These are phyloP conservation scores for Chondrosia reniformis DNA, from an alignment of 37 sponge, comb jelly and placozoan genomes.

Conservation along the genomic window DNA sequence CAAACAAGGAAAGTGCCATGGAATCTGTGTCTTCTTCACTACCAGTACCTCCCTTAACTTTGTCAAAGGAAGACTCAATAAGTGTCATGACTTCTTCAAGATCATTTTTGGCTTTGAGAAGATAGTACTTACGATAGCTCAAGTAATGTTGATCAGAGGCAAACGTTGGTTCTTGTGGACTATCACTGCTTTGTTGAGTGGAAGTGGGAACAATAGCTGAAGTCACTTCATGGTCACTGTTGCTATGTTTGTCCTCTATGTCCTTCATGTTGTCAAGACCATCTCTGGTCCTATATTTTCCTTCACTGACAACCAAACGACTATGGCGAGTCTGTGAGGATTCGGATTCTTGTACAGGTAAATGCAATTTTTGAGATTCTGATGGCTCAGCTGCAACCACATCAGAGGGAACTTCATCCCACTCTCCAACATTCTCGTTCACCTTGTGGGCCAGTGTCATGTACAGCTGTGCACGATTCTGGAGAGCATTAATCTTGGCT, in stretches of 20 bases:
- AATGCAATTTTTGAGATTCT: neutral
- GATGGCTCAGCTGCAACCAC: neutral
- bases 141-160: neutral
- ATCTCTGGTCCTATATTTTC: neutral
- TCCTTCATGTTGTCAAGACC: neutral
- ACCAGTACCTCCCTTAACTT: neutral
- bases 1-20: slow-evolving; percentile 63
- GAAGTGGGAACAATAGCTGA: neutral
- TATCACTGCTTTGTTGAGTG: too few species aligned
- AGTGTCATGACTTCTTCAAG: neutral
- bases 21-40: neutral
- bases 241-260: too few species aligned
- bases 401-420: slow-evolving; percentile 17
- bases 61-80: neutral
- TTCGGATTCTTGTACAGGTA: neutral
- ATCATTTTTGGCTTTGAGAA: slow-evolving; percentile 3
- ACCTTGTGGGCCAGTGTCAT: slow-evolving; percentile 42
- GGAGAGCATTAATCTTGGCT: slow-evolving; percentile 38
- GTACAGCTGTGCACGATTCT: slow-evolving; percentile 67
- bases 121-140: neutral
- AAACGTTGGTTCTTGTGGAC: neutral
- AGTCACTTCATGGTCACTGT: neutral
- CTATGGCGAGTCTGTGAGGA: neutral
- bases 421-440: neutral
- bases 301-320: neutral